Conservation (phyloP, 2,113 vertebrate genomes). For the Pterophyllum scalare region DNA sequence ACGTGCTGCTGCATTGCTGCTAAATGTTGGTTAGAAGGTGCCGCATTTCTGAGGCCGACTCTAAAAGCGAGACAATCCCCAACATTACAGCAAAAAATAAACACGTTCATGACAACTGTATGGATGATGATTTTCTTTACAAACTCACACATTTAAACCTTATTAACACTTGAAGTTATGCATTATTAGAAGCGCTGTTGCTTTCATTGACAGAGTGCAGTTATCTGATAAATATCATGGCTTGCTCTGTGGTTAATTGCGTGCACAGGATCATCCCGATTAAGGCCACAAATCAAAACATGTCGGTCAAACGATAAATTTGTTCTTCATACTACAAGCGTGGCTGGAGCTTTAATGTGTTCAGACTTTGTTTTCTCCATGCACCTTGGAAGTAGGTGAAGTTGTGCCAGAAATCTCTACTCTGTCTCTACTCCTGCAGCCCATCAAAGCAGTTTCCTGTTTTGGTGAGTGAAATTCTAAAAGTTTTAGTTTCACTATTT, state of each 20-base stretch:
- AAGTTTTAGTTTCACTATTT: no score
- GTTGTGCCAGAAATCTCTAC: not conserved
- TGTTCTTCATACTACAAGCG: not conserved
- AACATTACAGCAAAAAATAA: not conserved
- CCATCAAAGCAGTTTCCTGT: no score
- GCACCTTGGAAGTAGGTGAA: not conserved
- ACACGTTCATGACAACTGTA: not conserved
- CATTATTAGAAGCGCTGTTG: not conserved
- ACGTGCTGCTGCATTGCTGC: not conserved
- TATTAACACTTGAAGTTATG: rapidly evolving
- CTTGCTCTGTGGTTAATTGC: not conserved
- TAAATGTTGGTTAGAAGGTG: not conserved
- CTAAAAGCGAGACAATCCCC: rapidly evolving
- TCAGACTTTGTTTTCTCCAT: not conserved
- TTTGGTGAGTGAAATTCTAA: no score
- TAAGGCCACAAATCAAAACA: not conserved
- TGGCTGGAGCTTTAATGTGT: not conserved
- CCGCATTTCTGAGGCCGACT: not conserved
- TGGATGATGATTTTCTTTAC: not conserved
- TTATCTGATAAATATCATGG: not conserved
- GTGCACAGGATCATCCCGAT: rapidly evolving
- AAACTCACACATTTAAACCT: not conserved
- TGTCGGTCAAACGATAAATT: not conserved
- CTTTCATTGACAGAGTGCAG: not conserved
- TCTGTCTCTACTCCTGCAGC: not conserved